Evolutionary conservation across 2,888 invertebrate genomes (phyloP), one percentile per base, ranked within the genome.

Genomic region (Mimachlamys varia): DNA sequence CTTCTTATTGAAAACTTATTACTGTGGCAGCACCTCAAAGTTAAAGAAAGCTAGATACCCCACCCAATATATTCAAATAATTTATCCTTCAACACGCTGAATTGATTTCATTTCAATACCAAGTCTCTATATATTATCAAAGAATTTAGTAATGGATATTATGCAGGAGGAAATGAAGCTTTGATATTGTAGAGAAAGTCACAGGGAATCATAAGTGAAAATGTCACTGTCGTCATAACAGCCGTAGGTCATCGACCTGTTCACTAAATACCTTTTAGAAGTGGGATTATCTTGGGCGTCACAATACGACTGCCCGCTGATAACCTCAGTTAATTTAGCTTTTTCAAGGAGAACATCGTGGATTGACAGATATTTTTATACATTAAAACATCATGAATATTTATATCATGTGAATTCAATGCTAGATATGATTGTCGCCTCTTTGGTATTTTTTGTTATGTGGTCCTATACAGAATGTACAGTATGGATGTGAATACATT

Each of bases 231-330:
- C 76, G 33, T 27, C 76, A 76, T 76, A 58, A 76, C 76, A 12
- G 10, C 33, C 13, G 33, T 27, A 76, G 76, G 27, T 76, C 76
- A 76, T 4, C 1, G 76, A 76, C 76, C 76, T 33, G 10, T 76
- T 27, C 27, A 76, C 33, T 76, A 10, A 76, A 76, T 76, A 76
- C 33, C 76, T 76, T 33, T 33, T 76, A 76, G 76, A 76, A 76
- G 76, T 27, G 33, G 76, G 76, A 76, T 76, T 76, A 76, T 76
- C 27, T 13, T 76, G 76, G 76, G 76, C 33, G 76, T 76, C 33
- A 76, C 15, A 76, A 76, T 76, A 76, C 1, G 33, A 76, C 76
- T 33, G 76, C 76, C 76, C 76, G 76, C 12, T 76, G 76, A 76
- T 76, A 76, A 76, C 76, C 76, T 33, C 33, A 76, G 27, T 76